phyloP scores from a whole-genome alignment of 2,113 vertebrate species.

The Muntiacus muntjak region DNA sequence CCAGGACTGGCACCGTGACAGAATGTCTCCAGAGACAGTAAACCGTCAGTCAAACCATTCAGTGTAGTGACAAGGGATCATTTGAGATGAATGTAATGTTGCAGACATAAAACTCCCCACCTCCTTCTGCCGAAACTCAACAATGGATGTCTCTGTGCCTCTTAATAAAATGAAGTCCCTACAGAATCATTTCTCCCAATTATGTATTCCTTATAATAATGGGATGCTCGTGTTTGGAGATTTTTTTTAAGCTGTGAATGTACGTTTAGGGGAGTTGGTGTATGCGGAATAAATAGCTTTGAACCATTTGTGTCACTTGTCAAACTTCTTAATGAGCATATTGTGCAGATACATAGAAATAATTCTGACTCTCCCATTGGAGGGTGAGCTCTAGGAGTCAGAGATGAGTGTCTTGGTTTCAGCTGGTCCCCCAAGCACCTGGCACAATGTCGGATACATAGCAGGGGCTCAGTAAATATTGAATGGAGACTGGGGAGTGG shows the following conservation, averaged over 20 bases:
- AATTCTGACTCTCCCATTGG: background rate
- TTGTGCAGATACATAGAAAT: background rate
- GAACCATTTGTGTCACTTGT: background rate
- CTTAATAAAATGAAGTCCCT: slow-evolving; percentile 45
- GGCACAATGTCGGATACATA: background rate
- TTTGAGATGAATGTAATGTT: background rate
- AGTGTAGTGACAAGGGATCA: background rate
- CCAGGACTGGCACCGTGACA: slow-evolving; percentile 4
- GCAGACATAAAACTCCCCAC: slow-evolving; percentile 13
- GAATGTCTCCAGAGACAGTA: slow-evolving; percentile 27
- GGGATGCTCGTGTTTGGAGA: background rate
- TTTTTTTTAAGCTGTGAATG: background rate
- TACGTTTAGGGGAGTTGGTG: background rate
- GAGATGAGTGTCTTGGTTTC: background rate
- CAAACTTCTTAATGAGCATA: slow-evolving; percentile 41
- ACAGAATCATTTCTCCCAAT: slow-evolving; percentile 32
- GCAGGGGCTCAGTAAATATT: background rate
- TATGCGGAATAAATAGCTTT: slow-evolving; percentile 36
- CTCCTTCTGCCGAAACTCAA: slow-evolving; percentile 44
- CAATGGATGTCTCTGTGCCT: slow-evolving; percentile 51
- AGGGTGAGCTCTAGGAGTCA: background rate
- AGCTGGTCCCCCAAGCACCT: background rate
- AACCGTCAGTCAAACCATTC: slow-evolving; percentile 22
- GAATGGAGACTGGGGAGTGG: background rate
- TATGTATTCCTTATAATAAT: background rate